phyloP scores from a whole-genome alignment of 2,888 invertebrate genomes.

The Oxytorus armatus region DNA sequence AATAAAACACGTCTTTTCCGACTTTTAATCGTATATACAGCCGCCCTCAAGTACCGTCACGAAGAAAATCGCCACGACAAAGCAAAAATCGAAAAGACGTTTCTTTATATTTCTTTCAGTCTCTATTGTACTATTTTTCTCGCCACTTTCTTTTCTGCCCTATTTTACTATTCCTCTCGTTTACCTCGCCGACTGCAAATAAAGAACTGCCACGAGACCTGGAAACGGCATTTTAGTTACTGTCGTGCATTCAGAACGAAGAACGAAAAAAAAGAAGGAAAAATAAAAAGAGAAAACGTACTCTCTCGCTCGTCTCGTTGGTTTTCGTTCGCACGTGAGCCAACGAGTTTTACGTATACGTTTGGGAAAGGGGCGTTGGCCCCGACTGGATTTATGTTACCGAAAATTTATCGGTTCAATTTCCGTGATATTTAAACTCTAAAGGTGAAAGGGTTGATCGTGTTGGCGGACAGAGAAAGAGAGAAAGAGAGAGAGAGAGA shows the following conservation, averaged over 20 bases:
- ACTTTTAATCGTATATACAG: too few relatives aligned
- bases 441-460: constrained; percentile 46
- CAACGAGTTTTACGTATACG: constrained; percentile 73
- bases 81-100: not conserved
- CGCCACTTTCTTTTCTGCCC: not conserved
- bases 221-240: constrained; percentile 31
- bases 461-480: not conserved
- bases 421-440: constrained; percentile 80
- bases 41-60: too few relatives aligned
- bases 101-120: not conserved
- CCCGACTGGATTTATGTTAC: constrained; percentile 76
- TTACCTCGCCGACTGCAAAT: not conserved
- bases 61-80: not conserved
- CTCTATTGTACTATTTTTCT: constrained; percentile 5
- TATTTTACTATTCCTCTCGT: constrained; percentile 29
- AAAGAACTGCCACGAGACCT: not conserved
- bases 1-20: too few relatives aligned
- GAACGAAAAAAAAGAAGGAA: constrained; percentile 36
- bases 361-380: constrained; percentile 66
- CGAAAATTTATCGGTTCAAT: constrained; percentile 81
- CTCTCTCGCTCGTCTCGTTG: constrained; percentile 5
- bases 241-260: constrained; percentile 25
- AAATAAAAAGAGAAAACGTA: constrained; percentile 14
- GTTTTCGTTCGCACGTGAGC: constrained; percentile 40
- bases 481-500: too few relatives aligned